Evolutionary conservation across 2,113 vertebrate species (phyloP), one percentile per base, ranked within the genome.

Genomic region (Otis tarda): DNA sequence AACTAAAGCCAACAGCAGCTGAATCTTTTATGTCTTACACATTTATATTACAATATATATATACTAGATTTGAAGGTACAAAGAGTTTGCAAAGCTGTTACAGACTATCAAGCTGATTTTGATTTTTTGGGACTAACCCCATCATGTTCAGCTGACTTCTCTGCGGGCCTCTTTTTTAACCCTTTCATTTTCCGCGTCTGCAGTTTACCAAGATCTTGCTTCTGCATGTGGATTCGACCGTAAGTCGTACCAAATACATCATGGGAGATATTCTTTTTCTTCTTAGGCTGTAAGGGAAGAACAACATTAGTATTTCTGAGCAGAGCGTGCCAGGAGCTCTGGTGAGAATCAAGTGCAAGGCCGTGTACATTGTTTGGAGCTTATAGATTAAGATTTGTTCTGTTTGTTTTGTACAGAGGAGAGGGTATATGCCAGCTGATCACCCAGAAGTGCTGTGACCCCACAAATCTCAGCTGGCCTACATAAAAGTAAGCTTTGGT

Each of bases 221-320:
- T 99, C 98, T 99, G 99, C 99, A 99, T 99, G 96, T 99, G 99
- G 86, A 99, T 98, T 22, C 98, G 98, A 61, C 99, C 99, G 0
- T 98, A 99, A 93, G 98, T 99, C 77, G 98, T 99, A 41, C 99
- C 99, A 63, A 99, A 99, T 45, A 91, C 97, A 92, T 99, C 98
- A 3, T 98, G 99, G 93, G 99, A 99, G 75, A 99, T 97, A 89
- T 99, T 99, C 98, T 99, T 99, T 97, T 99, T 99, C 97, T 99
- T 99, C 98, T 99, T 99, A 65, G 98, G 97, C 99, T 99, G 97
- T 39, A 94, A 96, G 59, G 89, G n/a, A 98, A 97, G 37, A 90
- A 82, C 2, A 39, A 20, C 10, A 10, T 89, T 25, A 81, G n/a
- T 47, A 49, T 77, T 94, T 70, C 19, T 55, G 35, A 82, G n/a